Base-by-base conservation (phyloP, 2,113 vertebrate genomes). In the Oryzias woworae region DNA sequence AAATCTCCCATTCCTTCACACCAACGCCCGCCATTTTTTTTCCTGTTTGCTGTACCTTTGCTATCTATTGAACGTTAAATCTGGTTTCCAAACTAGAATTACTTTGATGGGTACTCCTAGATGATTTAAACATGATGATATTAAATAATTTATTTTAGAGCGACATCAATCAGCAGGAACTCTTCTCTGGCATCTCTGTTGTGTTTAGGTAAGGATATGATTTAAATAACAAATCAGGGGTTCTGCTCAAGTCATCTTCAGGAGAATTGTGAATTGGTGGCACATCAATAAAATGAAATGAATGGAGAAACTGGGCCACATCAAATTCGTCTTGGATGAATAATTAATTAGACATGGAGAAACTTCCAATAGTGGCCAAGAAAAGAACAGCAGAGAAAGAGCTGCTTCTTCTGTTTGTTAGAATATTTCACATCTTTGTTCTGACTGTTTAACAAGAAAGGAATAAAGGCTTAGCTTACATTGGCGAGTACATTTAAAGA, bases 311-410 rank as follows among this genome's bases (percentile, higher is more conserved):
- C 83, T 92, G 86, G 91, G 90, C 80, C 91, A 89, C 86, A 82
- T 91, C 84, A 90, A 91, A 92, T 89, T 85, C 78, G 87, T 81
- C 88, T 88, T 70, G 71, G 82, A 91, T 93, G 87, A 92, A 93
- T 92, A 90, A 93, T 92, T 92, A 90, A 90, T 87, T 89, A 88
- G 88, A 90, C 88, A 88, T 75, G 76, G 82, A 82, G 85, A 78
- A 86, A 87, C 83, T 87, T 91, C 84, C 74, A 66, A 89, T 88
- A 66, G 69, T 76, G 65, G 85, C 87, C 88, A 86, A 89, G 80
- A 85, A 86, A 88, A 89, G 88, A 90, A 89, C 69, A 84, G 74
- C 79, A 64, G 66, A 73, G 59, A 84, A 60, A 70, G 63, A 55
- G 62, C 60, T 63, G 82, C 53, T 82, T 81, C 89, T 72, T 82